Conservation (phyloP, 2,888 invertebrate species). For the Drosophila bunnanda region DNA sequence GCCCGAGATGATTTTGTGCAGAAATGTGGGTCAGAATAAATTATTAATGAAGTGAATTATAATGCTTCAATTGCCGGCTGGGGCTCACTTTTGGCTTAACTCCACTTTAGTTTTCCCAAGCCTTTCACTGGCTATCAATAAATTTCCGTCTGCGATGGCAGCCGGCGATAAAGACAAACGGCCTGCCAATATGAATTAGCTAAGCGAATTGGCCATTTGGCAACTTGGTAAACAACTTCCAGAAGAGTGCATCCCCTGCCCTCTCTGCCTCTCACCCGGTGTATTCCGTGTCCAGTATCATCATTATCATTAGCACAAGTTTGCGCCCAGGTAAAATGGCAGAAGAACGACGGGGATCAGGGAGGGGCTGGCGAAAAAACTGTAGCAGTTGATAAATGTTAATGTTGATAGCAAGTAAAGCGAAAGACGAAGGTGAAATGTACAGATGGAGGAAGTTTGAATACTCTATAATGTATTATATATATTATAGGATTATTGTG, state of each 20-base stretch:
- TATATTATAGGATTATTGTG: not conserved
- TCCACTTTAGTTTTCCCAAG: slow-evolving; percentile 47
- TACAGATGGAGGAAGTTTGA: not conserved
- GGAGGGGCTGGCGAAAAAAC: slow-evolving; percentile 54
- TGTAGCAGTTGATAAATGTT: slow-evolving; percentile 79
- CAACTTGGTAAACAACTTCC: slow-evolving; percentile 69
- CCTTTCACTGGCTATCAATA: slow-evolving; percentile 79
- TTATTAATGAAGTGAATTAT: slow-evolving; percentile 79
- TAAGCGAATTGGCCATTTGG: slow-evolving; percentile 77
- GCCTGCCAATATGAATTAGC: slow-evolving; percentile 78
- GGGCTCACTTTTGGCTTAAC: slow-evolving; percentile 42
- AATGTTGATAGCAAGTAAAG: slow-evolving; percentile 72
- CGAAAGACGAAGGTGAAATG: slow-evolving; percentile 36
- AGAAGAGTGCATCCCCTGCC: slow-evolving; percentile 23
- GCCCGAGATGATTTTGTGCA: slow-evolving; percentile 40
- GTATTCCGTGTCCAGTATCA: slow-evolving; percentile 65
- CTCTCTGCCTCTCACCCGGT: not conserved
- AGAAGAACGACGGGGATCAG: not conserved
- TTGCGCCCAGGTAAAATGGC: slow-evolving; percentile 58
- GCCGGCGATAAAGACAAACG: slow-evolving; percentile 76
- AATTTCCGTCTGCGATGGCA: slow-evolving; percentile 70
- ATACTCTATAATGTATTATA: slow-evolving; percentile 24
- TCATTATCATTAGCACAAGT: slow-evolving; percentile 76
- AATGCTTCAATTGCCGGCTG: slow-evolving; percentile 45
- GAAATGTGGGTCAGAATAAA: slow-evolving; percentile 76